phyloP scores from a whole-genome alignment of 2,888 invertebrate species.

The Chaitophorus viminalis region DNA sequence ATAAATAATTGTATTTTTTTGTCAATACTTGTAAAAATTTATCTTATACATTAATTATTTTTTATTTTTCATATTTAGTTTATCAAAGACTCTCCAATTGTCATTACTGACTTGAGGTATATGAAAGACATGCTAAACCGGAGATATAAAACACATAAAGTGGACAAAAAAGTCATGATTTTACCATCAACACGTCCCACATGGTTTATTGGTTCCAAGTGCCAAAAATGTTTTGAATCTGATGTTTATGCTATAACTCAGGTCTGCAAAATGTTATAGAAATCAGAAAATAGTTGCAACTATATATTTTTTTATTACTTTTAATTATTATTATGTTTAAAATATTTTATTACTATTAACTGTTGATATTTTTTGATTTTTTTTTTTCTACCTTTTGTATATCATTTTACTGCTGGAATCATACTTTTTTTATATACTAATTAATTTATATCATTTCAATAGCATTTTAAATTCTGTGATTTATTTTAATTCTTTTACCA shows the following conservation, averaged over 20 bases:
- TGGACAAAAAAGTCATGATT: slow-evolving; percentile 42
- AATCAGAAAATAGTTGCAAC: slow-evolving; percentile 12
- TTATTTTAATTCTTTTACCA: slow-evolving; percentile 4
- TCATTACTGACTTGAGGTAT: slow-evolving; percentile 1
- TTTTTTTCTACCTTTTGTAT: background rate
- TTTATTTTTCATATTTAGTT: slow-evolving; percentile 13
- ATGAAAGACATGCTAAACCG: slow-evolving; percentile 28
- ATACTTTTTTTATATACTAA: background rate
- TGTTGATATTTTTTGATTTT: slow-evolving; percentile 12
- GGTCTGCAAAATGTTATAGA: slow-evolving; percentile 40
- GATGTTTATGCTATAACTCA: slow-evolving; percentile 43
- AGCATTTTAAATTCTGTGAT: slow-evolving; percentile 19
- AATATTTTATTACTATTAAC: slow-evolving; percentile 29
- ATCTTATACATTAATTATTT: background rate
- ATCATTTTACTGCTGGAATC: slow-evolving; percentile 1
- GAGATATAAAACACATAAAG: slow-evolving; percentile 19
- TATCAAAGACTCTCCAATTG: background rate
- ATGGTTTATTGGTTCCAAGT: slow-evolving; percentile 50
- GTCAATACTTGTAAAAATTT: too few species aligned
- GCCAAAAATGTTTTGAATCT: slow-evolving; percentile 54
- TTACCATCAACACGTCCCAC: slow-evolving; percentile 42
- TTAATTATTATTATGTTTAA: slow-evolving; percentile 32
- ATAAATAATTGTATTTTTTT: too few species aligned
- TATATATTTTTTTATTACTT: background rate
- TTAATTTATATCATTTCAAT: slow-evolving; percentile 23